Base-by-base conservation (phyloP, 2,888 invertebrate species). In the Vandiemenella viatica region DNA sequence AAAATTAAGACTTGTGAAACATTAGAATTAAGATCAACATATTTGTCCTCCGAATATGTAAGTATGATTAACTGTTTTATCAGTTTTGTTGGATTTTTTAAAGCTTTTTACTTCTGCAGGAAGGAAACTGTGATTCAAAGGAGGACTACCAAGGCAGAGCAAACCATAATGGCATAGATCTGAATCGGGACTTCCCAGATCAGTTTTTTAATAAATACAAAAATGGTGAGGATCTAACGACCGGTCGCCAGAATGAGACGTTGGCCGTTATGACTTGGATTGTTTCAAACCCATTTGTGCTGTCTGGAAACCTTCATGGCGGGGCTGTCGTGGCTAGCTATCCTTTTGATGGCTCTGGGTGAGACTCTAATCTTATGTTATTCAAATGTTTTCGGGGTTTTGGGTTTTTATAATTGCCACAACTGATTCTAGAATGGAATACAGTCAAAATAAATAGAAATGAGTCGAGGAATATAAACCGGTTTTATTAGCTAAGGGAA, bases 291-390 rank as follows among this genome's bases (percentile, higher is more conserved):
- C 90, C 89, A 48, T 96, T 95, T 64, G 92, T 93, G 23, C 71
- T 95, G 44, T 95, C 93, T 0, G 93, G 87, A 2, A 96, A 95
- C 67, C 73, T 95, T 44, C 95, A 95, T 64, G 95, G 92, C n/a
- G 95, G 95, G 3, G 91, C 96, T 26, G 74, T 98, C 1, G 97
- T 98, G 1, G 96, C 95, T 46, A 97, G 96, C 65, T 98, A 96
- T 68, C 98, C 98, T 0, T 99, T 77, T 62, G 96, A 93, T 67
- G 83, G 90, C 65, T 81, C 83, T 15, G 74, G 73, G 86, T 85
- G 69, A 67, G 66, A 64, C n/a, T n/a, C n/a, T n/a, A n/a, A n/a
- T n/a, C n/a, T n/a, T n/a, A n/a, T n/a, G n/a, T n/a, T n/a, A n/a
- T n/a, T n/a, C n/a, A n/a, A n/a, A n/a, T n/a, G n/a, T n/a, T n/a